Conservation (phyloP, 2,797 vertebrate species). For the Danio jaintianensis region DNA sequence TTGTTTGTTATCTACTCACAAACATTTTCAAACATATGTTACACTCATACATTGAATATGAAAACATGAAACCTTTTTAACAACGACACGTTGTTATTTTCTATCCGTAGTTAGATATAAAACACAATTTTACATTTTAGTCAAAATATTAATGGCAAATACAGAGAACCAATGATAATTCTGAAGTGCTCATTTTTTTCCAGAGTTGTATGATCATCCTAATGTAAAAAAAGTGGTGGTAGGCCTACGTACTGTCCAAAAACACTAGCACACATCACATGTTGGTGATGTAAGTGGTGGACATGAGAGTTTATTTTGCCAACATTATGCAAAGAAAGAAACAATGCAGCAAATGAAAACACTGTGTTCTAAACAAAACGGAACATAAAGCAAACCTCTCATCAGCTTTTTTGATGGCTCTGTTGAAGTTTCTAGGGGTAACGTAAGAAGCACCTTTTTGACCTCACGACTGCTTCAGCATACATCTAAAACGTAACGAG, state of each 20-base stretch:
- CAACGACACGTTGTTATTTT: too few species aligned
- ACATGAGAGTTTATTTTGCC: neutral
- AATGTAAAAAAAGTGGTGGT: neutral
- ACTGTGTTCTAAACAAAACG: neutral
- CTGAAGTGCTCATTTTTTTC: too few species aligned
- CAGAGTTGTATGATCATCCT: too few species aligned
- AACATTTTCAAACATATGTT: too few species aligned
- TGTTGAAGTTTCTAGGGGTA: neutral
- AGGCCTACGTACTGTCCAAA: neutral
- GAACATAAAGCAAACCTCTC: slow-evolving; percentile 1
- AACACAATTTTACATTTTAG: too few species aligned
- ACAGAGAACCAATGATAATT: too few species aligned
- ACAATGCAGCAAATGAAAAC: neutral
- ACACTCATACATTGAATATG: too few species aligned
- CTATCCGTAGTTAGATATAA: too few species aligned
- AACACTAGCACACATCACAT: neutral
- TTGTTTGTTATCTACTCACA: too few species aligned
- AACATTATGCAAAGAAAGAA: neutral
- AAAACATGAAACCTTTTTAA: too few species aligned
- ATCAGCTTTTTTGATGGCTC: neutral
- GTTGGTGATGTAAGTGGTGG: neutral
- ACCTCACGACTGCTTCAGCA: neutral
- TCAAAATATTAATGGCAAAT: too few species aligned
- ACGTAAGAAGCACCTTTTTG: neutral
- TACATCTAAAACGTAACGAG: neutral